Conservation (phyloP, 2,113 vertebrate species). For the Phrynosoma blainvillii region DNA sequence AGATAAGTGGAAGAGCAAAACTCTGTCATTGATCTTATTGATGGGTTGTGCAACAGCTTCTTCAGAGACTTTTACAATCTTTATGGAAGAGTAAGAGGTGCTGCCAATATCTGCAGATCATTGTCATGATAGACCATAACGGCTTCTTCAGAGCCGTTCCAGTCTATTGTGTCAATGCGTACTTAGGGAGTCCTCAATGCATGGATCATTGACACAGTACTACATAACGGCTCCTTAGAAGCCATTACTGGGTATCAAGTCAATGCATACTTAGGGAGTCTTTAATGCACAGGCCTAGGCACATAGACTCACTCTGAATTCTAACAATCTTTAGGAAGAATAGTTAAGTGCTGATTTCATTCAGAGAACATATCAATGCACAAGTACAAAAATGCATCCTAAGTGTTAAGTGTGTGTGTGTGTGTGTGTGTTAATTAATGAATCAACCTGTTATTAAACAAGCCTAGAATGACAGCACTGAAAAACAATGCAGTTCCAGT, state of each 20-base stretch:
- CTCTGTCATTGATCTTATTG: slow-evolving; percentile 33
- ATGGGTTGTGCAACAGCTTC: slow-evolving; percentile 64
- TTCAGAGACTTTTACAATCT: slow-evolving; percentile 75
- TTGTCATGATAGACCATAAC: slow-evolving; percentile 82
- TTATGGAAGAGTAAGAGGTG: slow-evolving; percentile 73
- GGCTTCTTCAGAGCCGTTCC: slow-evolving; percentile 81
- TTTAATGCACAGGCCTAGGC: slow-evolving; percentile 77
- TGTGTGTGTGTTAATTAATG: neutral
- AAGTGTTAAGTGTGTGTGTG: rapidly evolving
- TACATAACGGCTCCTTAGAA: slow-evolving; percentile 85
- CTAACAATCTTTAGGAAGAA: slow-evolving; percentile 79
- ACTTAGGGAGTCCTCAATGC: slow-evolving; percentile 81
- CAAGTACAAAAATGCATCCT: neutral
- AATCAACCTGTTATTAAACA: rapidly evolving
- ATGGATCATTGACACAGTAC: slow-evolving; percentile 84
- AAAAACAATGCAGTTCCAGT: neutral
- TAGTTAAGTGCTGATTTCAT: slow-evolving; percentile 69
- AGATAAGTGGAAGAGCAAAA: slow-evolving; percentile 31
- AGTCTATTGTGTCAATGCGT: slow-evolving; percentile 82
- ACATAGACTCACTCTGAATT: slow-evolving; percentile 79
- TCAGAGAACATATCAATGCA: slow-evolving; percentile 35
- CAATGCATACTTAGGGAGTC: slow-evolving; percentile 85
- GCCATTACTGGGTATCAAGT: slow-evolving; percentile 85
- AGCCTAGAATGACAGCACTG: rapidly evolving
- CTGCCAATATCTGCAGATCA: slow-evolving; percentile 84